These are phyloP conservation scores for Sceliomorpha sp. DNA, from an alignment of 2,888 invertebrate species.

Conservation along the genomic window DNA sequence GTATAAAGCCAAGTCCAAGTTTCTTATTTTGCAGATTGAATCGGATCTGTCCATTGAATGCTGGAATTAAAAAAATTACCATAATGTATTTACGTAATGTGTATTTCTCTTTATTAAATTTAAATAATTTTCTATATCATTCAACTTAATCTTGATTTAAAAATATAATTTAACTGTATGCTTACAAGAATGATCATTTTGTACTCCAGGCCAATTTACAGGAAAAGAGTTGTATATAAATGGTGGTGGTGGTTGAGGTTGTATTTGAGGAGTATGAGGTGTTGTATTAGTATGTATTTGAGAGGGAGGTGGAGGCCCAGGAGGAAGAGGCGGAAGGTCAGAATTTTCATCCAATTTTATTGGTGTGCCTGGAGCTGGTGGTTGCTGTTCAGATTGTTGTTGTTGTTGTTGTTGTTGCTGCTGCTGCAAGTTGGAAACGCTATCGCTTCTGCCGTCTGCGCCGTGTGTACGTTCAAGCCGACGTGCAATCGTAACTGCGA, in stretches of 20 bases:
- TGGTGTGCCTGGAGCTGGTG: constrained; percentile 80
- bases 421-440: constrained; percentile 26
- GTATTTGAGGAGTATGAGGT: constrained; percentile 64
- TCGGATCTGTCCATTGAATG: constrained; percentile 75
- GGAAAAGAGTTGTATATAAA: constrained; percentile 69
- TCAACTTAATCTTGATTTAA: neutral
- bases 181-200: constrained; percentile 69
- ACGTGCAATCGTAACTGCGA: no score
- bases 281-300: constrained; percentile 58
- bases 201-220: constrained; percentile 72
- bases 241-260: constrained; percentile 69
- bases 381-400: constrained; percentile 65
- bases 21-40: constrained; percentile 79
- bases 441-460: constrained; percentile 49
- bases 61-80: constrained; percentile 61
- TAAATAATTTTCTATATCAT: constrained; percentile 2
- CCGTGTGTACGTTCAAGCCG: no score
- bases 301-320: constrained; percentile 82
- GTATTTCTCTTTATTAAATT: no score
- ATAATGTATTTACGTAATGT: no score
- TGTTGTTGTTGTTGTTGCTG: constrained; percentile 56
- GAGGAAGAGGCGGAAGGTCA: constrained; percentile 83
- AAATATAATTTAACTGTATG: no score
- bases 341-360: constrained; percentile 81
- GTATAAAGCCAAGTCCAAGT: constrained; percentile 71